Evolutionary conservation across 2,797 vertebrate genomes (phyloP), one percentile per base, ranked within the genome.

Genomic region (Bradypus variegatus): DNA sequence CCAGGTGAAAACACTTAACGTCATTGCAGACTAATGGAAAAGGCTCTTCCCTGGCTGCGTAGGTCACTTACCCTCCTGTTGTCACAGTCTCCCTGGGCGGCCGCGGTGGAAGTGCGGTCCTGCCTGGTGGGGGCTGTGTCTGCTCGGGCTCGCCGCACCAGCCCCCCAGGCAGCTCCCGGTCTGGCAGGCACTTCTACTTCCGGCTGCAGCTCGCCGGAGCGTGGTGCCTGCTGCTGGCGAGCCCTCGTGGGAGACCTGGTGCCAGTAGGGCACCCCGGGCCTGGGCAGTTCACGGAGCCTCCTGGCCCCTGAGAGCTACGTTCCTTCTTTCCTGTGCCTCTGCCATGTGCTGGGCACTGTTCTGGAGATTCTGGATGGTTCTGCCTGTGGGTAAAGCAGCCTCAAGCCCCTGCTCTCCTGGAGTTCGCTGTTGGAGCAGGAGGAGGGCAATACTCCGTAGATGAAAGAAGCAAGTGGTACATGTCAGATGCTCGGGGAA

Each of bases 181-280:
- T 27, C 60, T 4, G 13, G 53, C 25, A 67, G 10, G n/a, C 3
- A 55, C 70, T 86, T 62, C 16, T 2, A 31, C 36, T 65, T 41
- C 48, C 48, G 0, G 7, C 41, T 21, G 62, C 14, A 3, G n/a
- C 33, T 78, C 31, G 2, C 87, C 2, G 16, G 55, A 58, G 76
- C 36, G 0, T 1, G 33, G 64, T 15, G 64, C 45, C 76, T 45
- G 27, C n/a, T 4, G 0, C 62, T 1, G 0, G 19, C 0, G 50
- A 65, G 75, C 27, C 53, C 64, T 9, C 14, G 8, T 70, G 93
- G 38, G 33, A 11, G 53, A 13, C 15, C 12, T 16, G 18, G 16
- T 15, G 5, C 53, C 18, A 15, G 53, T 16, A 16, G 14, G 53
- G 5, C 14, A 14, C 53, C 53, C 14, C 6, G 5, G 15, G 53